A percentile compares a stretch with the other conserved stretches of the same genome.
Evolutionary conservation across 2,113 vertebrate species (phyloP).

Genomic region (Corythornis cristatus): DNA sequence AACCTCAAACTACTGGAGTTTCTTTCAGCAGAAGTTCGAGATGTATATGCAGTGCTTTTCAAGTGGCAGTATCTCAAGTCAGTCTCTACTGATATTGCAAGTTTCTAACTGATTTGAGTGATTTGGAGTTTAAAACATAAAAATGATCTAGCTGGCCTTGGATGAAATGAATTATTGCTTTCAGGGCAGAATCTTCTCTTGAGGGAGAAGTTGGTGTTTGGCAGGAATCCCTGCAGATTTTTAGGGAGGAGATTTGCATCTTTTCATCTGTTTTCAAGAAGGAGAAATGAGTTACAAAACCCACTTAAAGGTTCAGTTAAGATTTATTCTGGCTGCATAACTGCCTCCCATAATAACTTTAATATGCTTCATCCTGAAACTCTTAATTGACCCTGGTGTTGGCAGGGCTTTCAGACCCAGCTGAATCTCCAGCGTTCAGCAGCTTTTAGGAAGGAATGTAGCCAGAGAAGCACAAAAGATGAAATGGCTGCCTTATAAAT

Average conservation of each 20-base stretch:
- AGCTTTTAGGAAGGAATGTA: constrained; percentile 67
- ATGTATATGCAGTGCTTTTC: not conserved
- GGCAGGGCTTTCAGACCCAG: constrained; percentile 66
- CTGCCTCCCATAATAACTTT: constrained; percentile 71
- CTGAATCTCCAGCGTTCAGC: constrained; percentile 63
- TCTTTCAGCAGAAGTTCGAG: not conserved
- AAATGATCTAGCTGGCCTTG: not conserved
- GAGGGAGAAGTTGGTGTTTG: not conserved
- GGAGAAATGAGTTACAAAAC: constrained; percentile 61
- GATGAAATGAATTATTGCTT: not conserved
- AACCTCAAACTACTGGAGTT: not conserved
- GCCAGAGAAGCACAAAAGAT: constrained; percentile 66
- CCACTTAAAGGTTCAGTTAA: constrained; percentile 65
- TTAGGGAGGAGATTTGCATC: constrained; percentile 15
- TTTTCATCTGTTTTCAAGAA: constrained; percentile 58
- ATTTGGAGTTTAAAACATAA: not conserved
- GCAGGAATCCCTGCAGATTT: constrained; percentile 33
- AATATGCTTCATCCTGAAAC: constrained; percentile 71
- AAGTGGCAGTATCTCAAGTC: not conserved
- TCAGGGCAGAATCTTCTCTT: not conserved
- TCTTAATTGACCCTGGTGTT: constrained; percentile 69
- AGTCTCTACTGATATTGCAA: not conserved
- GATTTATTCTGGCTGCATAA: constrained; percentile 73
- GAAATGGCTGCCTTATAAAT: constrained; percentile 69
- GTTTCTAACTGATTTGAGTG: not conserved